These are phyloP conservation scores for Aporrectodea caliginosa DNA, from an alignment of 1,140 invertebrate genomes.

Conservation along the genomic window DNA sequence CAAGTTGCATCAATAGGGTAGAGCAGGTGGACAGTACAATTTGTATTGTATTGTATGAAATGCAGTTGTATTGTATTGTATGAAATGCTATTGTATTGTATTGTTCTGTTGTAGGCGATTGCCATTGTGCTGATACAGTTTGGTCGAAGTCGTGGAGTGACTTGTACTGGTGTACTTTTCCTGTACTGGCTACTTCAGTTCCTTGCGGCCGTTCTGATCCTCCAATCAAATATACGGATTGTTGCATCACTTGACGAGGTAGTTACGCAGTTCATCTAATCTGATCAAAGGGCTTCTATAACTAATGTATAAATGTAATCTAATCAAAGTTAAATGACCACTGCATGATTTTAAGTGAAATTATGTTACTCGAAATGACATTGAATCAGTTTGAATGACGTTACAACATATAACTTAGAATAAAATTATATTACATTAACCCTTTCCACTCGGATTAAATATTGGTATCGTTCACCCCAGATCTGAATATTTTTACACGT, in stretches of 20 bases:
- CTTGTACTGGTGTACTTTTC: constrained; percentile 78
- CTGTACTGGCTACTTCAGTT: constrained; percentile 75
- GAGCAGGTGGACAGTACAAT: no score
- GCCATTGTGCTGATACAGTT: constrained; percentile 58
- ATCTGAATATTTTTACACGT: no score
- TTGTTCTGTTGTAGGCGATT: not conserved
- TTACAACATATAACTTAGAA: no score
- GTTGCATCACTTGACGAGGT: not conserved
- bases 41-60: no score
- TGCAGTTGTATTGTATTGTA: no score
- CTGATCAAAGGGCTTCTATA: not conserved
- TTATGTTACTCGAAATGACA: not conserved
- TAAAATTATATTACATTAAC: no score
- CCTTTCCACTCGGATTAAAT: no score
- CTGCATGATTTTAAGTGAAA: not conserved
- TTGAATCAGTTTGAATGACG: not conserved
- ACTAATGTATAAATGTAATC: not conserved
- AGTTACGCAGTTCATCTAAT: not conserved
- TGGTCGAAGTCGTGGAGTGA: constrained; percentile 74
- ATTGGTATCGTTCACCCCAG: no score
- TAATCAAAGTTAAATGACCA: not conserved
- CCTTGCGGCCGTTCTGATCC: constrained; percentile 68
- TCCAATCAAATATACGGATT: constrained; percentile 54
- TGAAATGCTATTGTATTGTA: no score
- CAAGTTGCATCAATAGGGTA: no score